Conservation (phyloP, 2,888 invertebrate genomes). For the Philereme transversata region DNA sequence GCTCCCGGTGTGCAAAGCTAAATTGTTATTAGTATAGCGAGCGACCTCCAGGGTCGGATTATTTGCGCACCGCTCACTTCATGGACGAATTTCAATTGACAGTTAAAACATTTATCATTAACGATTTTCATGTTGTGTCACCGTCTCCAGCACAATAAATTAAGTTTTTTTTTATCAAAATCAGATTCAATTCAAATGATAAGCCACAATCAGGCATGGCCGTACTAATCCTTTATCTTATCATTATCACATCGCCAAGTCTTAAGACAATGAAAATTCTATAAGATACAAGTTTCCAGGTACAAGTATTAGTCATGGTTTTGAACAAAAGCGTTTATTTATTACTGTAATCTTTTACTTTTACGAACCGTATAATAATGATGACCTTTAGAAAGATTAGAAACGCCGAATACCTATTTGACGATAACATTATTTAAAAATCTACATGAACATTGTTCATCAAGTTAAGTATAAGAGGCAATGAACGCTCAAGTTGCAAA, state of each 20-base stretch:
- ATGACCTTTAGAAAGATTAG: conserved; percentile 16
- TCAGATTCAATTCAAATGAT: conserved; percentile 37
- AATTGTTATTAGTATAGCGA: conserved; percentile 53
- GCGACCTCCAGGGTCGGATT: conserved; percentile 65
- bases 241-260: conserved; percentile 65
- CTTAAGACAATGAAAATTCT: conserved; percentile 62
- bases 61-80: conserved; percentile 46
- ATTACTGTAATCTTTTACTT: conserved; percentile 14
- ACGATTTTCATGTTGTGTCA: too few relatives aligned
- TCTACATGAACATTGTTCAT: conserved; percentile 22
- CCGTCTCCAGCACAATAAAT: too few relatives aligned
- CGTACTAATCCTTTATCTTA: conserved; percentile 55
- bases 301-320: conserved; percentile 48
- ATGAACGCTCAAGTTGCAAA: conserved; percentile 52
- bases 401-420: conserved; percentile 2
- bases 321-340: conserved; percentile 29
- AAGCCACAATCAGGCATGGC: conserved; percentile 41
- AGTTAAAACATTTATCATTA: neutral
- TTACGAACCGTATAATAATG: conserved; percentile 10
- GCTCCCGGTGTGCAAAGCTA: conserved; percentile 44
- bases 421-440: conserved; percentile 17
- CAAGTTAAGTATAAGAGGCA: conserved; percentile 48
- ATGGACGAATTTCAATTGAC: conserved; percentile 3
- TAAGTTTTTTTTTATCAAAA: neutral
- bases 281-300: conserved; percentile 41